Conservation (phyloP, 2,888 invertebrate genomes). For the Scelioninae gen. 1 region DNA sequence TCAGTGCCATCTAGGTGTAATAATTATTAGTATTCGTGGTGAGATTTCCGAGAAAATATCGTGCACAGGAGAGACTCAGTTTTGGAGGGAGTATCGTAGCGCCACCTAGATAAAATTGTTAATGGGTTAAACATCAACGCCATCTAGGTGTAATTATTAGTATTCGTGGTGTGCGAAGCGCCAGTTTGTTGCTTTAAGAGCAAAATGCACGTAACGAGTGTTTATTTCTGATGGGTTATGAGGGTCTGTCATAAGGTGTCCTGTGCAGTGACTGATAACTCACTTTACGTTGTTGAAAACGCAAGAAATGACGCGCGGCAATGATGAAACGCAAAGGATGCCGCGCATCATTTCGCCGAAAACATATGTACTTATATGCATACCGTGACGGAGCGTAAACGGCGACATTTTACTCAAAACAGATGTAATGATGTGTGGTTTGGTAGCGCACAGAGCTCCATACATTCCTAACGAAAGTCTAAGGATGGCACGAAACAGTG, state of each 20-base stretch:
- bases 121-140: not conserved
- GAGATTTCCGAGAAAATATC: constrained; percentile 28
- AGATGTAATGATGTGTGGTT: constrained; percentile 56
- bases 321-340: constrained; percentile 55
- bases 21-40: too few species aligned
- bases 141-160: constrained; percentile 4
- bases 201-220: not conserved
- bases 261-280: constrained; percentile 44
- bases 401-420: constrained; percentile 53
- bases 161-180: not conserved
- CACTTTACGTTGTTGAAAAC: constrained; percentile 38
- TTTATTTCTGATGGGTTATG: constrained; percentile 39
- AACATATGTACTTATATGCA: constrained; percentile 57
- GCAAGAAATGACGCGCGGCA: constrained; percentile 35
- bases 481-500: constrained; percentile 15
- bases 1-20: too few species aligned
- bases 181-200: too few species aligned
- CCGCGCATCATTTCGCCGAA: constrained; percentile 57
- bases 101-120: not conserved
- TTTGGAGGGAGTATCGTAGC: not conserved
- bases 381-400: constrained; percentile 40
- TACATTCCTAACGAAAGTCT: constrained; percentile 39
- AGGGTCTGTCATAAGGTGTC: constrained; percentile 35
- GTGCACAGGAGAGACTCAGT: not conserved
- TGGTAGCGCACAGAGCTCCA: constrained; percentile 18